These are phyloP conservation scores for Eumerus sabulonum DNA, from an alignment of 2,888 invertebrate species.

Conservation along the genomic window DNA sequence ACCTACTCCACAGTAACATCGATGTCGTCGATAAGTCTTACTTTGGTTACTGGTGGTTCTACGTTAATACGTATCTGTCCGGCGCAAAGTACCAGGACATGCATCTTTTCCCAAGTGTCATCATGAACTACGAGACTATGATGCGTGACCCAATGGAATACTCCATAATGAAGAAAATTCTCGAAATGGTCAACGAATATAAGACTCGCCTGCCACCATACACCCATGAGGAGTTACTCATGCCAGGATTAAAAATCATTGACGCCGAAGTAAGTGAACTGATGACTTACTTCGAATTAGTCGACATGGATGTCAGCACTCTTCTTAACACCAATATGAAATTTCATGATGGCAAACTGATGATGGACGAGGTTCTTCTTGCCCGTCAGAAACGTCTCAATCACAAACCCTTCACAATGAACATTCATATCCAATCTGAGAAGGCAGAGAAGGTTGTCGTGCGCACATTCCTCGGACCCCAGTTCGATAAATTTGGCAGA, in stretches of 20 bases:
- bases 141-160: conserved; percentile 87
- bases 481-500: conserved; percentile 82
- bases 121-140: conserved; percentile 84
- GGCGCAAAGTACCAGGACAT: conserved; percentile 70
- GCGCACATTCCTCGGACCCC: conserved; percentile 85
- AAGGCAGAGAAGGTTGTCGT: conserved; percentile 82
- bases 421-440: conserved; percentile 81
- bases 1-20: conserved; percentile 81
- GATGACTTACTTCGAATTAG: conserved; percentile 86
- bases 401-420: conserved; percentile 83
- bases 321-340: conserved; percentile 80
- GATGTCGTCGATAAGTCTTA: conserved; percentile 75
- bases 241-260: conserved; percentile 83
- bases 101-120: conserved; percentile 80
- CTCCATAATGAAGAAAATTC: conserved; percentile 83
- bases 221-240: conserved; percentile 82
- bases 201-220: conserved; percentile 82
- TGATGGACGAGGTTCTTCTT: conserved; percentile 77
- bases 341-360: conserved; percentile 77
- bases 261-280: conserved; percentile 83
- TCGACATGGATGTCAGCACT: conserved; percentile 83
- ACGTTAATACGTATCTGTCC: conserved; percentile 72
- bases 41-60: conserved; percentile 73
- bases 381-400: conserved; percentile 84
- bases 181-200: conserved; percentile 82